These are phyloP conservation scores for Leptinotarsa haldemani DNA, from an alignment of 2,888 invertebrate genomes.

Conservation along the genomic window DNA sequence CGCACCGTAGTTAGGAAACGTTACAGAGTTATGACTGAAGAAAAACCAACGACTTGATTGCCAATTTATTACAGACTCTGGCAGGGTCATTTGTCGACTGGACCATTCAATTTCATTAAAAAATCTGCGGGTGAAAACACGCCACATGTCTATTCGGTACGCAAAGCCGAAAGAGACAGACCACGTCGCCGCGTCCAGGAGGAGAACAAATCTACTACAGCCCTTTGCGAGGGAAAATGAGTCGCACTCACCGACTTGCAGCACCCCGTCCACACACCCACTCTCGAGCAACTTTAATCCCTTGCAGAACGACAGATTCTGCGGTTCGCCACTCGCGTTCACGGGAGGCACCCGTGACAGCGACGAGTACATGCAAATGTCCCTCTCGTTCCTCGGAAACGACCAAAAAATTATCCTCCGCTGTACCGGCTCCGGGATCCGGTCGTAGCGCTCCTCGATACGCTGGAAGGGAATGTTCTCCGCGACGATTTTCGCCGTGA, in stretches of 20 bases:
- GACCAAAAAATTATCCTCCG: conserved; percentile 90
- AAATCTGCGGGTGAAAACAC: too few species aligned
- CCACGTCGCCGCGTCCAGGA: not conserved
- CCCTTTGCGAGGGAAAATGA: not conserved
- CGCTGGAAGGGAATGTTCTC: conserved; percentile 87
- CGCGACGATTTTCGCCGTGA: conserved; percentile 85
- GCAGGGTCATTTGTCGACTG: too few species aligned
- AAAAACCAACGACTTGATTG: too few species aligned
- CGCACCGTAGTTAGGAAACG: too few species aligned
- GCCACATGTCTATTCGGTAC: too few species aligned
- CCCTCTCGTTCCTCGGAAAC: conserved; percentile 87
- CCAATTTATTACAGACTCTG: too few species aligned
- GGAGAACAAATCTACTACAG: too few species aligned
- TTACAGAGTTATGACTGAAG: too few species aligned
- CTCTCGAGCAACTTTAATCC: conserved; percentile 86
- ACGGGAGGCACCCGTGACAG: conserved; percentile 71
- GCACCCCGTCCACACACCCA: conserved; percentile 85
- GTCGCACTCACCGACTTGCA: conserved; percentile 85
- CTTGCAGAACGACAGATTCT: conserved; percentile 87
- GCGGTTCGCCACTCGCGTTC: conserved; percentile 71
- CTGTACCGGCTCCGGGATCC: conserved; percentile 91
- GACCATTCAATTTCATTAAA: too few species aligned
- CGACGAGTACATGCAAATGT: conserved; percentile 91
- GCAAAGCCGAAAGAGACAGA: not conserved
- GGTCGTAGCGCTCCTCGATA: conserved; percentile 87